phyloP scores from a whole-genome alignment of 2,888 invertebrate species.

The Lasioglossum oenotherae region DNA sequence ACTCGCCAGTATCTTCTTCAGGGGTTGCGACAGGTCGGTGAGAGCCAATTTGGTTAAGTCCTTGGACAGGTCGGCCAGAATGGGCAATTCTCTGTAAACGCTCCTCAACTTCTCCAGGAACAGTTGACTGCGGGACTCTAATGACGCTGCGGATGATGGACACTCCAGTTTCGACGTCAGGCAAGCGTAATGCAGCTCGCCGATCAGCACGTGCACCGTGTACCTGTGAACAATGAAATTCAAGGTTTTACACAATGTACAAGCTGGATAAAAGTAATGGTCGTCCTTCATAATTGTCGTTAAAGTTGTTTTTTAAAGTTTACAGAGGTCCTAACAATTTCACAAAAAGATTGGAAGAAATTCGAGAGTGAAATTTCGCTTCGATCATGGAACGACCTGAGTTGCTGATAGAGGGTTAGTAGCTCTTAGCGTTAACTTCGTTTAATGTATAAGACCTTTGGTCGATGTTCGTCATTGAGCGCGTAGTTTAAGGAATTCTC shows the following conservation, averaged over 20 bases:
- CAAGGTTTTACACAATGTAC: background rate
- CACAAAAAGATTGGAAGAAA: background rate
- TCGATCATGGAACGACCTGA: too few relatives aligned
- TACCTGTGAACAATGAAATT: constrained; percentile 57
- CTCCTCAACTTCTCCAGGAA: constrained; percentile 72
- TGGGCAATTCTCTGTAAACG: constrained; percentile 76
- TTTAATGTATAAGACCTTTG: too few relatives aligned
- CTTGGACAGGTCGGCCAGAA: constrained; percentile 72
- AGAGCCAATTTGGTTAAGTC: constrained; percentile 65
- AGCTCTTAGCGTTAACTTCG: too few relatives aligned
- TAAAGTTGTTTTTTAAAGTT: too few relatives aligned
- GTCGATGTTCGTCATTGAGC: background rate
- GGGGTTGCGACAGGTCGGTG: constrained; percentile 71
- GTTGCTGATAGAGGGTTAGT: too few relatives aligned
- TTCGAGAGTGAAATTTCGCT: too few relatives aligned
- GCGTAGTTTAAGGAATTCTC: background rate
- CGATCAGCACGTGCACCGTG: constrained; percentile 74
- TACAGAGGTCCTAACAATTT: background rate
- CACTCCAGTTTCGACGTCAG: constrained; percentile 70
- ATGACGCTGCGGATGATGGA: constrained; percentile 50
- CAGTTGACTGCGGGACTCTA: constrained; percentile 62
- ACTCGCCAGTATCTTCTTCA: constrained; percentile 73
- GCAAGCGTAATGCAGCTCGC: constrained; percentile 75
- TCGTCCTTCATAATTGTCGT: too few relatives aligned
- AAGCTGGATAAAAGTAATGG: too few relatives aligned